Evolutionary conservation across 2,888 invertebrate species (phyloP), one percentile per base, ranked within the genome.

Genomic region (Eristalis arbustorum): DNA sequence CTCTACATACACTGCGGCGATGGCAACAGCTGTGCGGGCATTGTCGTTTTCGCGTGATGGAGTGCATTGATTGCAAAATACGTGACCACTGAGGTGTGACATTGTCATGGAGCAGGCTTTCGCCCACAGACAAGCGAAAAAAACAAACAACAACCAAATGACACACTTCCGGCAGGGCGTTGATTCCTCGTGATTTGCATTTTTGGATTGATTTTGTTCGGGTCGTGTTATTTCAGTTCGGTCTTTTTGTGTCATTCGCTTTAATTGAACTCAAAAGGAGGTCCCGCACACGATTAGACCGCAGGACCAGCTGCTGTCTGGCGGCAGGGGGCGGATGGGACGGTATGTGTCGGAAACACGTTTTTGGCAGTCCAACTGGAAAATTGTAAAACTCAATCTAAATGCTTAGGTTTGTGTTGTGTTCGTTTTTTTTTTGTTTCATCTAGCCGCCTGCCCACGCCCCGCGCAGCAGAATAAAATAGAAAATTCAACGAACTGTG

Each of bases 131-230:
- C 59, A 59, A 13, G 59, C 14, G n/a, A n/a, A 11, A 23, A 23
- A 59, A 10, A n/a, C 14, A 22, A 64, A 69, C 66, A 64, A 68
- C 28, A 57, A 77, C 72, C 82, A 78, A 87, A 78, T 87, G 87
- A 78, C 75, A 87, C 75, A 83, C 74, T 87, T 87, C 85, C 85
- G 85, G 68, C 28, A 69, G 69, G 56, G 77, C 81, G 72, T 85
- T 73, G 76, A 84, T 84, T 76, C 62, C 72, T 76, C 64, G 73
- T 77, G 74, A 87, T 87, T 87, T 78, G 85, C 85, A 85, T 85
- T 74, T 81, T 62, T 18, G 61, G 59, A 81, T 69, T 81, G 69
- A 76, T 62, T 72, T 68, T 75, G 37, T 80, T 79, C 68, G 42
- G 68, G 67, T 49, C 49, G 49, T 49, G 49, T 49, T n/a, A 49